Conservation (phyloP, 1,140 invertebrate species). For the Trialeurodes vaporariorum region DNA sequence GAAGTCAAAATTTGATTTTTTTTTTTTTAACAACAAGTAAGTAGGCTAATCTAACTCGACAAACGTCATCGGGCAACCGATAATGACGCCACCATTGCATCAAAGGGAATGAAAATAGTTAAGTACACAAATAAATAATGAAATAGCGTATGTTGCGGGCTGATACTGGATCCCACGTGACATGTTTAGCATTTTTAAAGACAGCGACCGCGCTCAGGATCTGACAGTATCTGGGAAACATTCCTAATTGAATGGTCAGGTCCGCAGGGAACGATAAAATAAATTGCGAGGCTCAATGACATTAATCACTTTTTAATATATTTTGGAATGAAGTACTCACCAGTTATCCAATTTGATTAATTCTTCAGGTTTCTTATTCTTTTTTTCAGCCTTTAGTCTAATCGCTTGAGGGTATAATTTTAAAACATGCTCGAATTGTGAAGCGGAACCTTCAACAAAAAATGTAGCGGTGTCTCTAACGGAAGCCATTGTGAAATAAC, state of each 20-base stretch:
- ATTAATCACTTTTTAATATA: slow-evolving; percentile 21
- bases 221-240: slow-evolving; percentile 21
- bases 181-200: slow-evolving; percentile 29
- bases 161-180: slow-evolving; percentile 28
- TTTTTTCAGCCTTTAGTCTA: slow-evolving; percentile 70
- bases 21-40: neutral
- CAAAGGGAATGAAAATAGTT: too few relatives aligned
- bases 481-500: slow-evolving; percentile 49
- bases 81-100: slow-evolving; percentile 24
- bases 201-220: slow-evolving; percentile 27
- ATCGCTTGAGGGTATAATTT: slow-evolving; percentile 80
- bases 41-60: slow-evolving; percentile 12
- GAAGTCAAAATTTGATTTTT: slow-evolving; percentile 9
- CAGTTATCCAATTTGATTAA: slow-evolving; percentile 86
- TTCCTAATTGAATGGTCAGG: slow-evolving; percentile 25
- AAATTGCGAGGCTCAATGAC: slow-evolving; percentile 38
- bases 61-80: slow-evolving; percentile 27
- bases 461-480: slow-evolving; percentile 78
- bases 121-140: too few relatives aligned
- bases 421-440: slow-evolving; percentile 76
- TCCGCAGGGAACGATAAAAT: slow-evolving; percentile 27
- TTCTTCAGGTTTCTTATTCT: slow-evolving; percentile 83
- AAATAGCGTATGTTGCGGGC: slow-evolving; percentile 15
- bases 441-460: slow-evolving; percentile 72
- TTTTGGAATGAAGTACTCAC: slow-evolving; percentile 45